Evolutionary conservation across 2,113 vertebrate species (phyloP), one percentile per base, ranked within the genome.

Genomic region (Gallinago jamesoni): DNA sequence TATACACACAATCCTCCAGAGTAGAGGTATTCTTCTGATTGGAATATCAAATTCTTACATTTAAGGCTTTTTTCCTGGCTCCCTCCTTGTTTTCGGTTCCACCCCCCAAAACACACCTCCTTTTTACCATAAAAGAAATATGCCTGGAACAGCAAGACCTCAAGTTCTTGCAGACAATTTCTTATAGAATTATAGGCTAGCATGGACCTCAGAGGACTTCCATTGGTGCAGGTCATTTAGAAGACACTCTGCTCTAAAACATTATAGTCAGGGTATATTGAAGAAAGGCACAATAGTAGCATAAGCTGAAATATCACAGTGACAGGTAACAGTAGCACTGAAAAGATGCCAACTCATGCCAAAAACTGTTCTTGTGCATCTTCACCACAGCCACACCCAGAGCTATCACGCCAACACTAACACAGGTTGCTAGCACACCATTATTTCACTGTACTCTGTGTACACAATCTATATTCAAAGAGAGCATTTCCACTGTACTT

Each of bases 251-350:
- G 30, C 52, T 63, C 14, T 24, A 39, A 33, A 28, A 14, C 5
- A 6, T 6, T 37, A 8, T 0, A 47, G 21, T 23, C 31, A 23
- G 16, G 13, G 2, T 23, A 47, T 5, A 12, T 0, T 60, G 57
- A 79, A 88, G 35, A 25, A 64, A 85, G 30, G 15, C 13, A 37
- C 3, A 1, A 48, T 5, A 56, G 28, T 2, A 64, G 11, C 41
- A 66, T n/a, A 53, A 43, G 6, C 23, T 68, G 41, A 63, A 56
- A 50, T 28, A 56, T 41, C 31, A n/a, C 68, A 31, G 21, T 37
- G 52, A 52, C 5, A 50, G 27, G 30, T 28, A 70, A 43, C 8
- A 13, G 35, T 4, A 48, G 30, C 18, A 39, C 21, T 59, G 52
- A 53, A 53, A 53, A 53, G 52, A 53, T 84, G n/a, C 59, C 39